Conservation (phyloP, 2,888 invertebrate genomes). For the Calephelis perditalis region DNA sequence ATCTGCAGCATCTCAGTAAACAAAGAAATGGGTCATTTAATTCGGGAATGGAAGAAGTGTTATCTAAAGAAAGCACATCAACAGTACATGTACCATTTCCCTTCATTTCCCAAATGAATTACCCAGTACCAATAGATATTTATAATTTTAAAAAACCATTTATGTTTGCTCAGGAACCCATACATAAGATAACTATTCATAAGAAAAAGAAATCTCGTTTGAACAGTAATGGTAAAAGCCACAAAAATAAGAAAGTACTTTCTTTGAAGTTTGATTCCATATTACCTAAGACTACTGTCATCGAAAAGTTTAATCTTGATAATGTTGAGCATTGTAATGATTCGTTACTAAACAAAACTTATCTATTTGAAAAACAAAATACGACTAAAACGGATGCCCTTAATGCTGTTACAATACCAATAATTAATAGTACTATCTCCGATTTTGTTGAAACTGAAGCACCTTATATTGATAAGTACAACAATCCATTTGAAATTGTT, state of each 20-base stretch:
- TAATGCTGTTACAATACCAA: neutral
- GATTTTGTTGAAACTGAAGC: conserved; percentile 33
- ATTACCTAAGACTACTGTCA: neutral
- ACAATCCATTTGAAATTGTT: conserved; percentile 42
- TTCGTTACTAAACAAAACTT: neutral
- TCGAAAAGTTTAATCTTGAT: neutral
- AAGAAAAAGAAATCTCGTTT: conserved; percentile 58
- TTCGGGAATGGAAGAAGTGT: conserved; percentile 34
- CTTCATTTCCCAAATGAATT: conserved; percentile 38
- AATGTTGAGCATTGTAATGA: conserved; percentile 2
- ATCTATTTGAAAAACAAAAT: neutral
- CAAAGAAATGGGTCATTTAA: conserved; percentile 30
- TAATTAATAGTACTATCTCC: conserved; percentile 15
- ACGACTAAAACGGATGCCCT: neutral
- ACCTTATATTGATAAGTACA: conserved; percentile 31
- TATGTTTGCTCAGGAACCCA: conserved; percentile 26
- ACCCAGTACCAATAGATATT: conserved; percentile 51
- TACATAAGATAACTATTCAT: conserved; percentile 56
- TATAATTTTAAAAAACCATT: conserved; percentile 42
- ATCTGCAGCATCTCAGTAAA: conserved; percentile 34
- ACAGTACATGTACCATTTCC: conserved; percentile 48
- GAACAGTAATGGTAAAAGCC: conserved; percentile 51
- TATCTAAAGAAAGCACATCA: conserved; percentile 42
- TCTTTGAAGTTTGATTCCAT: conserved; percentile 35
- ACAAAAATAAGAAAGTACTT: conserved; percentile 50